Percentiles rank a stretch among this genome's conserved stretches.
Evolutionary conservation across 2,888 invertebrate species (phyloP).

Genomic region (Lathronympha strigana): DNA sequence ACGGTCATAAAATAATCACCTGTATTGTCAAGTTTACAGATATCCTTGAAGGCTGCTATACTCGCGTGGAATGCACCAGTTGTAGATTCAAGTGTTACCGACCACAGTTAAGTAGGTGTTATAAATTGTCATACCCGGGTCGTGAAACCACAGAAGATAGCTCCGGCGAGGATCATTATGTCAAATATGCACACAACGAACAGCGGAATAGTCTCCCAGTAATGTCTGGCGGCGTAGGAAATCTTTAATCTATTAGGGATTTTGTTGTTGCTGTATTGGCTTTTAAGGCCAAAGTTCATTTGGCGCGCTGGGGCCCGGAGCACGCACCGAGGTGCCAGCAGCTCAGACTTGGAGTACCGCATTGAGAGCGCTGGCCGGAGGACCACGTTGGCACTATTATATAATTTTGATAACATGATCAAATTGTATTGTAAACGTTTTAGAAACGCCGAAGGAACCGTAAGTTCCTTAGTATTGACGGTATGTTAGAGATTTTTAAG

Average conservation of each 20-base stretch:
- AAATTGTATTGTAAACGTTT: not conserved
- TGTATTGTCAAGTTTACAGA: no score
- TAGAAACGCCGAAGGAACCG: not conserved
- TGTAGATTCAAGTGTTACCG: no score
- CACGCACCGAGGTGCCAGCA: conserved; percentile 22
- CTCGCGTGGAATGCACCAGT: no score
- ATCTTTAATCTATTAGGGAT: conserved; percentile 56
- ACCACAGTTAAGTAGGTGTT: no score
- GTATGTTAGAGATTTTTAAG: not conserved
- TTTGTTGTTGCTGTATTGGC: conserved; percentile 65
- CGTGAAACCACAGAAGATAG: conserved; percentile 33
- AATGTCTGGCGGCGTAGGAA: conserved; percentile 53
- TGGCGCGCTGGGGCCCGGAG: conserved; percentile 36
- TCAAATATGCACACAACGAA: conserved; percentile 54
- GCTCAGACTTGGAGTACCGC: conserved; percentile 21
- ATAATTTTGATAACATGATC: conserved; percentile 18
- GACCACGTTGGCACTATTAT: conserved; percentile 20
- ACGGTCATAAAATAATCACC: no score
- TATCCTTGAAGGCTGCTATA: no score
- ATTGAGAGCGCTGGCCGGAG: not conserved
- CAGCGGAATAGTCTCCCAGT: conserved; percentile 73
- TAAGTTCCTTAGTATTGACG: not conserved
- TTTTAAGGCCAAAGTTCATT: conserved; percentile 54
- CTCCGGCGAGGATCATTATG: conserved; percentile 45
- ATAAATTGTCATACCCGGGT: conserved; percentile 49